A percentile compares a stretch with the other conserved stretches of the same genome.
Conservation (phyloP, 2,113 vertebrate genomes). For the Hippocampus abdominalis region DNA sequence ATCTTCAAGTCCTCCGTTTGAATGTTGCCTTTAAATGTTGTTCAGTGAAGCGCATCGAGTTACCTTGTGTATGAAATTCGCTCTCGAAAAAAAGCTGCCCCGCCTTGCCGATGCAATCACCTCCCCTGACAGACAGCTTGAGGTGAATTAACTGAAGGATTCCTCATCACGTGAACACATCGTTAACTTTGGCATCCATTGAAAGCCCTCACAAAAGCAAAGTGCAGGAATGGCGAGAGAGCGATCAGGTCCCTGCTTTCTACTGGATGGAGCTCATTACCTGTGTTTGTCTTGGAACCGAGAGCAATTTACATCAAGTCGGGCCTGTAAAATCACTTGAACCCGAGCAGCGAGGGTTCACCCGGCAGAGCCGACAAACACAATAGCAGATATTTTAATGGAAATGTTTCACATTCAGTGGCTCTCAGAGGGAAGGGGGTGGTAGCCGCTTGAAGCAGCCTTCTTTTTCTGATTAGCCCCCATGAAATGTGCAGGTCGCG, state of each 20-base stretch:
- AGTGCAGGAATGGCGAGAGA: slow-evolving; percentile 25
- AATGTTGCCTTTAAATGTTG: too few species aligned
- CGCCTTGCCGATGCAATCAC: slow-evolving; percentile 16
- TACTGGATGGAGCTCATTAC: slow-evolving; percentile 53
- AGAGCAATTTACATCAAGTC: slow-evolving; percentile 55
- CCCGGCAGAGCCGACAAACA: slow-evolving; percentile 35
- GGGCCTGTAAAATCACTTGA: slow-evolving; percentile 54
- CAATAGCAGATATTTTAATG: slow-evolving; percentile 40
- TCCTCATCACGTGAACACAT: slow-evolving; percentile 33
- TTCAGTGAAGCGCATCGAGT: too few species aligned
- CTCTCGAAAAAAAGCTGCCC: too few species aligned
- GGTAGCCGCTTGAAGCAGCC: slow-evolving; percentile 18
- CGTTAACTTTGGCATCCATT: slow-evolving; percentile 29
- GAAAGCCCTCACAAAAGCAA: slow-evolving; percentile 31
- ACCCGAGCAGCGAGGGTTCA: slow-evolving; percentile 45
- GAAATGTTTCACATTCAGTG: slow-evolving; percentile 26
- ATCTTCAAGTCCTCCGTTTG: too few species aligned
- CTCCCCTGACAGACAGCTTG: slow-evolving; percentile 41
- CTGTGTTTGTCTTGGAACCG: slow-evolving; percentile 57
- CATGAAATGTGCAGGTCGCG: slow-evolving; percentile 23
- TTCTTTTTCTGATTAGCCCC: slow-evolving; percentile 25
- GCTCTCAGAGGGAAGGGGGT: slow-evolving; percentile 17
- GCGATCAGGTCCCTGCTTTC: slow-evolving; percentile 37
- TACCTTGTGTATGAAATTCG: too few species aligned
- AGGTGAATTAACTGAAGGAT: slow-evolving; percentile 42